Base-by-base conservation (phyloP, 1,140 invertebrate species). In the Samia ricini region DNA sequence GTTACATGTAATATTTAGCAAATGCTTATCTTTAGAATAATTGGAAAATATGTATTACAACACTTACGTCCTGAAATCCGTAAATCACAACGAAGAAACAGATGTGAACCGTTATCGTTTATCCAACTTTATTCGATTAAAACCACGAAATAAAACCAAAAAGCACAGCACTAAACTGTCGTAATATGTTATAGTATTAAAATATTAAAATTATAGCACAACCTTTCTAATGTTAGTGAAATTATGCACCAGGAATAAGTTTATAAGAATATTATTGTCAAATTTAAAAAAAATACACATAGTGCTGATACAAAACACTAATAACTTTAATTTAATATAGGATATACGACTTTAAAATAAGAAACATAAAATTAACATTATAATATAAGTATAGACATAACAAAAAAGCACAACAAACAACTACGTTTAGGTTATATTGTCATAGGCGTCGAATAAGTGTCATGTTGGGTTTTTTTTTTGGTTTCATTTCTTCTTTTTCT, bases 371-470 rank as follows among this genome's bases (percentile, higher is more conserved):
- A 36, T 36, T 42, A 26, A 19, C 26, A 52, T 12, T 50, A 42
- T 22, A n/a, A n/a, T 42, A 4, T 12, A 42, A 42, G 33, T 42
- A 15, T 15, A 60, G 26, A 65, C 36, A 26, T 8, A 23, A 61
- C 55, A 52, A 56, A 49, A 50, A 66, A 57, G 57, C 51, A 72
- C 69, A 73, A 78, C 72, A 80, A 80, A 79, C 73, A 79, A 76
- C 36, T 20, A 23, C 26, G 70, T 73, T 69, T 68, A 79, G 76
- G 76, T 79, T 79, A 79, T 69, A 52, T 59, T 42, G 33, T 42
- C 33, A 42, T 15, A 64, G 69, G 71, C 69, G 63, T 74, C 68
- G 63, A 76, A 60, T 23, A 59, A 59, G 12, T 42, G 15, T 42
- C 33, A 15, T 42, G 33, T 42, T 42, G 33, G 33, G 12, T 15